Percentiles rank a stretch among this genome's conserved stretches.
These are phyloP conservation scores for Drosophila putrida DNA, from an alignment of 2,888 invertebrate species.

Conservation along the genomic window DNA sequence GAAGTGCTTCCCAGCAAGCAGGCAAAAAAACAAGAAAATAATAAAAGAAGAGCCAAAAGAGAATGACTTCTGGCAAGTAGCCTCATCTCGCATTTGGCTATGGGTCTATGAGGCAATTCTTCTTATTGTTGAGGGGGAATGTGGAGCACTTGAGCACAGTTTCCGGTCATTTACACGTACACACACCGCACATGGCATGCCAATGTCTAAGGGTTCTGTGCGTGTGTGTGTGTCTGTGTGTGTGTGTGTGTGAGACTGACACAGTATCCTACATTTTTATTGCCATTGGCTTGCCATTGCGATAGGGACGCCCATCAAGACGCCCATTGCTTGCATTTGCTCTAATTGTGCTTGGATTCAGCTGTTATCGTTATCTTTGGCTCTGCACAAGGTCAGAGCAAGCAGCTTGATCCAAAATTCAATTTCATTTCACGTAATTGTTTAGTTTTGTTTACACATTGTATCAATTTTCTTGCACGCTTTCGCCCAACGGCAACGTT, in stretches of 20 bases:
- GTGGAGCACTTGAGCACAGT: slow-evolving; percentile 77
- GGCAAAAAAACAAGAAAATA: slow-evolving; percentile 8
- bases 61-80: slow-evolving; percentile 54
- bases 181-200: slow-evolving; percentile 57
- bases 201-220: slow-evolving; percentile 30
- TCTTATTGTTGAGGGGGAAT: slow-evolving; percentile 16
- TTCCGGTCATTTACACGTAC: slow-evolving; percentile 83
- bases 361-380: slow-evolving; percentile 39
- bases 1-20: slow-evolving; percentile 65
- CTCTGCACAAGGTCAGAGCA: slow-evolving; percentile 56
- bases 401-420: slow-evolving; percentile 43
- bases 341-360: slow-evolving; percentile 47
- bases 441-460: slow-evolving; percentile 69
- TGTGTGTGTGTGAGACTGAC: slow-evolving; percentile 60
- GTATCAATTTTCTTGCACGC: slow-evolving; percentile 57
- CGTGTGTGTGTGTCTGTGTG: slow-evolving; percentile 14
- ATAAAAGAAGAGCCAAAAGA: slow-evolving; percentile 13
- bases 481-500: slow-evolving; percentile 36
- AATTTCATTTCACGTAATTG: slow-evolving; percentile 64
- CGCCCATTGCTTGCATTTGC: slow-evolving; percentile 34
- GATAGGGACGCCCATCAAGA: slow-evolving; percentile 17
- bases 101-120: slow-evolving; percentile 9
- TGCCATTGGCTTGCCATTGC: slow-evolving; percentile 51
- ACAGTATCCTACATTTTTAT: slow-evolving; percentile 82
- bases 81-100: slow-evolving; percentile 40